Conservation (phyloP, 1,140 invertebrate genomes). For the Euura lappo region DNA sequence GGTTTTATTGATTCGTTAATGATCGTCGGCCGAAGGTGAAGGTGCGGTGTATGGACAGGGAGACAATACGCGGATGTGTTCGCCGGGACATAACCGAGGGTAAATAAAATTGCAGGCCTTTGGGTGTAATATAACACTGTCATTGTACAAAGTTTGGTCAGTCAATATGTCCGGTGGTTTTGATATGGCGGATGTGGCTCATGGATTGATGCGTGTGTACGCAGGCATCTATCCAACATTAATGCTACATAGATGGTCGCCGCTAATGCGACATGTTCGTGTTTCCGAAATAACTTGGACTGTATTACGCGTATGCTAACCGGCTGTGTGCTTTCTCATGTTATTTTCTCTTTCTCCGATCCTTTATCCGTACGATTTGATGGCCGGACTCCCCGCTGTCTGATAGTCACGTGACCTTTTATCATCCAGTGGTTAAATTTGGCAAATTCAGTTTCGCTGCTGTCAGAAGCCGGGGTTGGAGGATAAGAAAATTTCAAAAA, state of each 20-base stretch:
- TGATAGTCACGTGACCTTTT: not conserved
- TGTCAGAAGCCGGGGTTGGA: not conserved
- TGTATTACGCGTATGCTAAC: not conserved
- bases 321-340: not conserved
- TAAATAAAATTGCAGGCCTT: no score
- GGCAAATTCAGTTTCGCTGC: not conserved
- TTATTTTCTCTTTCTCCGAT: not conserved
- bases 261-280: not conserved
- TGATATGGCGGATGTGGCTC: no score
- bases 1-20: conserved; percentile 54
- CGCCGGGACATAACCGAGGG: no score
- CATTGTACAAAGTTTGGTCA: no score
- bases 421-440: not conserved
- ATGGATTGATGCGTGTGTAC: no score
- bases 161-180: no score
- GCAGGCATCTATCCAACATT: no score
- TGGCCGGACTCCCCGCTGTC: not conserved
- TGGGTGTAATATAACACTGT: no score
- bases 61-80: no score
- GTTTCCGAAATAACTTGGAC: not conserved
- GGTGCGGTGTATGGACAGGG: no score
- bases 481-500: not conserved
- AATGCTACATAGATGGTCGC: no score
- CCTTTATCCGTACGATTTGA: not conserved
- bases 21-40: conserved; percentile 19